A percentile compares a stretch with the other conserved stretches of the same genome.
These are phyloP conservation scores for Hylomyscus alleni DNA, from an alignment of 2,797 vertebrate species.

Conservation along the genomic window DNA sequence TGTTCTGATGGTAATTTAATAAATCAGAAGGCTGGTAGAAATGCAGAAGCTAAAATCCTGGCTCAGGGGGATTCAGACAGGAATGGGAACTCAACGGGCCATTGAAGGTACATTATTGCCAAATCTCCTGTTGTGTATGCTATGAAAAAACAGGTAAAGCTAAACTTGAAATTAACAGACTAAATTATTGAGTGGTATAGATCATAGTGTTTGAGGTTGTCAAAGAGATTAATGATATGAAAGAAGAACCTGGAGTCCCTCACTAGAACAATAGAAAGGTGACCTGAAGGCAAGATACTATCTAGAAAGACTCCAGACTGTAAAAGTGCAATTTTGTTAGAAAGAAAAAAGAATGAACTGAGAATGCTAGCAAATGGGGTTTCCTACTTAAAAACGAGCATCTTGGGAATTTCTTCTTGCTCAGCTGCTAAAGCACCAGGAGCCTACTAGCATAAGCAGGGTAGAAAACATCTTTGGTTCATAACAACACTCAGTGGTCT, in stretches of 20 bases:
- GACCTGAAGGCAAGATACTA: background rate
- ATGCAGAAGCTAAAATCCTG: too few relatives aligned
- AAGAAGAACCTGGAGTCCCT: background rate
- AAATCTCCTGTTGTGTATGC: background rate
- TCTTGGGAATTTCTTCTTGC: too few relatives aligned
- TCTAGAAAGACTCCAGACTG: background rate
- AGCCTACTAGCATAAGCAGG: too few relatives aligned
- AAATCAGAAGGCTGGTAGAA: background rate
- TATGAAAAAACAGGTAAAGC: background rate
- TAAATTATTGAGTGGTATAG: background rate
- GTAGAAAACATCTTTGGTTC: too few relatives aligned
- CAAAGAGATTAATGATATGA: background rate
- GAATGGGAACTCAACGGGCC: background rate
- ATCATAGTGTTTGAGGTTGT: background rate
- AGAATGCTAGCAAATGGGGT: background rate
- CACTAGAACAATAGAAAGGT: too few relatives aligned
- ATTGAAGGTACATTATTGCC: background rate
- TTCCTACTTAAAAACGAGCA: background rate
- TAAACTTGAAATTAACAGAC: background rate
- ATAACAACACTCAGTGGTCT: background rate
- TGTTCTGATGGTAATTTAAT: background rate
- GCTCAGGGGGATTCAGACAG: background rate
- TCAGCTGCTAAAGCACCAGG: background rate
- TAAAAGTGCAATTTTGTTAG: background rate
- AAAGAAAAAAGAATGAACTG: background rate